Evolutionary conservation across 2,888 invertebrate species (phyloP), one percentile per base, ranked within the genome.

Genomic region (Coecobrya sp.): DNA sequence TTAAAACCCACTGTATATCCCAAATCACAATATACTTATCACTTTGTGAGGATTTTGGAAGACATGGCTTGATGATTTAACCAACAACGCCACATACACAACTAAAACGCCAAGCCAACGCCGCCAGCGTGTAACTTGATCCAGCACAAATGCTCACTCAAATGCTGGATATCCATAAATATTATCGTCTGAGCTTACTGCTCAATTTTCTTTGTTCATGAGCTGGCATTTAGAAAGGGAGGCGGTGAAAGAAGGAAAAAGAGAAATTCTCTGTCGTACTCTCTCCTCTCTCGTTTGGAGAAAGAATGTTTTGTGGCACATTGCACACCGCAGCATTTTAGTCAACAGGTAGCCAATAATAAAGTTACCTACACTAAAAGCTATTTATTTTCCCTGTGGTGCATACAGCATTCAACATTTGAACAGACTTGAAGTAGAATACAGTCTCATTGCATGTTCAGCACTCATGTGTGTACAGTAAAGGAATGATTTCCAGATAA

Each of bases 321-420:
- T 27, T 11, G 70, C n/a, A n/a, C 16, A 36, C 70, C n/a, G n/a
- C 36, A 70, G 13, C 16, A 19, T 16, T 36, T 30, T n/a, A 86
- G 86, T 86, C 86, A 86, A 86, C 86, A 86, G 86, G 86, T 86
- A 86, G 86, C 42, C 59, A 86, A 86, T 73, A 73, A 86, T 70
- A 49, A 36, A 36, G 70, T 62, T 84, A 68, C 10, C 11, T 85
- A 4, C 68, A n/a, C 11, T 85, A 4, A 68, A n/a, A 4, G 36
- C 3, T 65, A 1, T 65, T 4, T 22, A 19, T 27, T 59, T 59
- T 19, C 19, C 59, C 1, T 52, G 11, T 52, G 3, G 13, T 19
- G 22, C 19, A 59, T 19, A 16, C 52, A 4, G 19, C 13, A 49
- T 49, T 49, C 5, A 4, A n/a, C 59, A n/a, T 59, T 7, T 36